These are phyloP conservation scores for Drosophila repletoides DNA, from an alignment of 1,140 invertebrate genomes.

Conservation along the genomic window DNA sequence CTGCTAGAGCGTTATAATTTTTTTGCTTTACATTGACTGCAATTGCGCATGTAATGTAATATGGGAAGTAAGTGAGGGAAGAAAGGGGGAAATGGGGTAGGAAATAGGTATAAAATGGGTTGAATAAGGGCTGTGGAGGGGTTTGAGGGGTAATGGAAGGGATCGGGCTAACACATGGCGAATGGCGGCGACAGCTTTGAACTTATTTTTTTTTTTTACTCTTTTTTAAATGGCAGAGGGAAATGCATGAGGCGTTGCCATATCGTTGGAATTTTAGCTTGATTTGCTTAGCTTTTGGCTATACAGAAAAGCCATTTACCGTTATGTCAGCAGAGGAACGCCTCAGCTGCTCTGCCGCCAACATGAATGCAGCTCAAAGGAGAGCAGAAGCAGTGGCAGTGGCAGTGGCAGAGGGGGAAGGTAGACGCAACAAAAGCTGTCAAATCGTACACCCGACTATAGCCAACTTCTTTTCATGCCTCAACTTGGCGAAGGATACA, in stretches of 20 bases:
- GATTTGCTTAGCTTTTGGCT: conserved; percentile 63
- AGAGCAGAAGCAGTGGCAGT: background rate
- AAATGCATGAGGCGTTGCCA: conserved; percentile 10
- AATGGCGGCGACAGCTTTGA: conserved; percentile 1
- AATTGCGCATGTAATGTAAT: conserved; percentile 34
- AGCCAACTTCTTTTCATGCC: conserved; percentile 30
- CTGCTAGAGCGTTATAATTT: conserved; percentile 47
- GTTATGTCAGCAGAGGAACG: conserved; percentile 45
- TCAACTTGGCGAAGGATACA: conserved; percentile 15
- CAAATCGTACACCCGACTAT: conserved; percentile 21
- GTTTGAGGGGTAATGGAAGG: background rate
- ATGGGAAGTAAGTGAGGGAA: too few relatives aligned
- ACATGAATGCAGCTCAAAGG: conserved; percentile 53
- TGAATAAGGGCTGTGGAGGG: background rate
- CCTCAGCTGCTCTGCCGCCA: conserved; percentile 17
- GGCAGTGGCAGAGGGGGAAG: background rate
- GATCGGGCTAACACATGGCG: background rate
- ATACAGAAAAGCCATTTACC: conserved; percentile 67
- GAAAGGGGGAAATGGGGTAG: background rate
- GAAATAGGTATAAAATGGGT: background rate
- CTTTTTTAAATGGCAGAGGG: conserved; percentile 3
- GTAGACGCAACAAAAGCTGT: conserved; percentile 29
- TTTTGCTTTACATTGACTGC: conserved; percentile 45
- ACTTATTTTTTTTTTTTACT: conserved; percentile 12
- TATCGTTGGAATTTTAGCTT: conserved; percentile 29